phyloP scores from a whole-genome alignment of 2,113 vertebrate species.

The Megaleporinus macrocephalus region DNA sequence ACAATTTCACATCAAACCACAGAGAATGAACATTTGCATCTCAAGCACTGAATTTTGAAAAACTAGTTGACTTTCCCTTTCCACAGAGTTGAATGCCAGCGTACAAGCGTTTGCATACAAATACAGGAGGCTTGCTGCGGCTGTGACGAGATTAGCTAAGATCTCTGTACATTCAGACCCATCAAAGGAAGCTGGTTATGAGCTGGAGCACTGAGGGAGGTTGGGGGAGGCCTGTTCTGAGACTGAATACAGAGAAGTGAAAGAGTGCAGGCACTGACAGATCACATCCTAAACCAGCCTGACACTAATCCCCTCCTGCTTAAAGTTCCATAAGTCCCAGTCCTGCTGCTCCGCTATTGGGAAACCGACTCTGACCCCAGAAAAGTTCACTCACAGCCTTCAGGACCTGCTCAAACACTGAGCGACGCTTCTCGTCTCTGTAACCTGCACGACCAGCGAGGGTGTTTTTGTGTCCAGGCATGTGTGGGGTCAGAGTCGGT shows the following conservation, averaged over 20 bases:
- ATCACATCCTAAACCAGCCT: background rate
- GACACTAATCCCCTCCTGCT: slow-evolving; percentile 20
- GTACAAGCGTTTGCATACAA: background rate
- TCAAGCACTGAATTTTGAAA: too few relatives aligned
- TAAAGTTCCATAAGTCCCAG: background rate
- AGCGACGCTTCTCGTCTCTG: background rate
- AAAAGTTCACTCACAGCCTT: background rate
- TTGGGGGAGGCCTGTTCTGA: background rate
- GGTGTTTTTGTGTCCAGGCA: slow-evolving; percentile 30
- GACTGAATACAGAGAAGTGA: background rate
- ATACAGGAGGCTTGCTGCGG: background rate
- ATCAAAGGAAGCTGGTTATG: background rate
- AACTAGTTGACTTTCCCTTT: too few relatives aligned
- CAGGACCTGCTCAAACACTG: background rate
- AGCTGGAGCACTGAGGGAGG: background rate
- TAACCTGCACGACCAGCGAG: too few relatives aligned
- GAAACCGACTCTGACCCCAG: background rate
- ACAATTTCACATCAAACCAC: too few relatives aligned
- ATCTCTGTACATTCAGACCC: slow-evolving; percentile 6
- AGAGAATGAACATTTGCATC: too few relatives aligned
- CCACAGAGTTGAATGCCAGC: background rate
- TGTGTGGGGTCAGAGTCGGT: slow-evolving; percentile 19
- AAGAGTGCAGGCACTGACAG: background rate
- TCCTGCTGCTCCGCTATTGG: too few relatives aligned
- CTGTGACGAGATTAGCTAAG: slow-evolving; percentile 27